Base-by-base conservation (phyloP, 2,888 invertebrate genomes). In the Esperia sulphurella region DNA sequence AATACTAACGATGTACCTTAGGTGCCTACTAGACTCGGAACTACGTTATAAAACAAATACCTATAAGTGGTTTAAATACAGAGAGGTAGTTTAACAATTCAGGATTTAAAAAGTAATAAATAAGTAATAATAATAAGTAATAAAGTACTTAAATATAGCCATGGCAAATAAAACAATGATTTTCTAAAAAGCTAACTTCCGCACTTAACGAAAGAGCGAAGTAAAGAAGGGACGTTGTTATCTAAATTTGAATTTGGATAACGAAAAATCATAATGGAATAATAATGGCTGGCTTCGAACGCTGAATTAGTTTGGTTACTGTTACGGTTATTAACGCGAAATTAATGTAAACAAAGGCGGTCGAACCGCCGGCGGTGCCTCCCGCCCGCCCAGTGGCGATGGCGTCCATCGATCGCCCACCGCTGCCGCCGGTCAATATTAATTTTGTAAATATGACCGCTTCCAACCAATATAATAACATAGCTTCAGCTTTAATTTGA, bases 271-370 rank as follows among this genome's bases (percentile, higher is more conserved):
- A 44, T 45, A 28, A 45, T 45, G 21, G 43, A 8, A 45, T 45
- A 45, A 45, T 45, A 45, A 30, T 45, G 29, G 14, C 39, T 30
- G 39, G n/a, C 30, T 37, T 39, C 29, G 30, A 30, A n/a, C 30
- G 38, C 14, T 1, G 14, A 45, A 45, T 45, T 45, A 39, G 45
- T 45, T 45, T 44, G 46, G 35, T 35, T 35, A 33, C 13, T 6
- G 13, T 30, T 30, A 38, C 41, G 41, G 41, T 41, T 46, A 46
- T 46, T 41, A 41, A 38, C 3, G 42, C 38, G 14, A 29, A 38
- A 43, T 46, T 38, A 43, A 42, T 37, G 42, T 43, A 48, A 48
- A 43, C 43, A 43, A 30, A 14, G 12, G 41, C 13, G 28, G 12
- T 7, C 12, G n/a, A n/a, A 28, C 3, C 14, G 13, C 29, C 30